A percentile compares a stretch with the other conserved stretches of the same genome.
phyloP scores from a whole-genome alignment of 2,113 vertebrate genomes.

The Jacana jacana region DNA sequence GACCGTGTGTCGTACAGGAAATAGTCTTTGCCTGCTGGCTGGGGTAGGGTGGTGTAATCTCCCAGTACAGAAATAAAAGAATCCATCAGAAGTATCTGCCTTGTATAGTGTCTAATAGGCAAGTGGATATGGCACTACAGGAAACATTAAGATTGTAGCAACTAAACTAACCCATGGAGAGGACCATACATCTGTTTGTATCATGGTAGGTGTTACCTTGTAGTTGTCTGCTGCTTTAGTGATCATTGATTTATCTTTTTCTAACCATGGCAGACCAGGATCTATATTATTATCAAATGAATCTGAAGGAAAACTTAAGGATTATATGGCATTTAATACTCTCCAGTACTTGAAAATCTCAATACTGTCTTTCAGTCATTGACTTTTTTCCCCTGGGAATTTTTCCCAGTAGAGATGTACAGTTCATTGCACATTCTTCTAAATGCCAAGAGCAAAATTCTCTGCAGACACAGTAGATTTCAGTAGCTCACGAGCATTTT shows the following conservation, averaged over 20 bases:
- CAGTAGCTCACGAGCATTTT: not conserved
- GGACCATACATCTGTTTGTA: not conserved
- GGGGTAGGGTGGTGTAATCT: not conserved
- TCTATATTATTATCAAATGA: not conserved
- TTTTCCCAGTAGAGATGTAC: not conserved
- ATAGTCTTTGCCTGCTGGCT: not conserved
- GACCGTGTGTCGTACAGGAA: rapidly evolving
- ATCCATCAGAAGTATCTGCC: not conserved
- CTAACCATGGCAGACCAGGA: not conserved
- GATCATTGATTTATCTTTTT: not conserved
- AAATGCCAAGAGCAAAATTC: not conserved
- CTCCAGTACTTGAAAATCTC: not conserved
- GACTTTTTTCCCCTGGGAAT: not conserved
- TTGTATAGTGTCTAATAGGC: not conserved
- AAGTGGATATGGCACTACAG: not conserved
- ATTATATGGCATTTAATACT: not conserved
- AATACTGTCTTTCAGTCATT: not conserved
- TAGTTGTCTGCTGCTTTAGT: not conserved
- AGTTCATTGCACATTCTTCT: not conserved
- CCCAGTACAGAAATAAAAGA: not conserved
- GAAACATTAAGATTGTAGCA: not conserved
- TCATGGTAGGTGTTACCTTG: not conserved
- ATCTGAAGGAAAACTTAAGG: not conserved
- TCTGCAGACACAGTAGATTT: not conserved
- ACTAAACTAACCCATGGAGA: not conserved